These are phyloP conservation scores for Palythoa grandiflora DNA, from an alignment of 92 coral and sea anemone species.

Conservation along the genomic window DNA sequence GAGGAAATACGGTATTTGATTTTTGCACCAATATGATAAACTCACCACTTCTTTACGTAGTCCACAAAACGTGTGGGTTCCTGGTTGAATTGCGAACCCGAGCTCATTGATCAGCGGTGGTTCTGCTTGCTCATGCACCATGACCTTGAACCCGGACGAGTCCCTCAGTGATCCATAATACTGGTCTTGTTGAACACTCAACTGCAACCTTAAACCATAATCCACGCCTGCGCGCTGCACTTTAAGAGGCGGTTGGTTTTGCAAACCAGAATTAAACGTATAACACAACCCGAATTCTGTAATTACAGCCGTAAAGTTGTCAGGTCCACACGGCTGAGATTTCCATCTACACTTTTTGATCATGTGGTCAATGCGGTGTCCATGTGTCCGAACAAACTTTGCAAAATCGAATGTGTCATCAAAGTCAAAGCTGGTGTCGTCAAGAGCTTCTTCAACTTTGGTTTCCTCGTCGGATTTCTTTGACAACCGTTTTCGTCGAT, in stretches of 20 bases:
- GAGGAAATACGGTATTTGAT: no score
- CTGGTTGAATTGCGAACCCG: slow-evolving; percentile 98
- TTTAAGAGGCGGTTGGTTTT: slow-evolving; percentile 84
- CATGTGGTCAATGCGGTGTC: slow-evolving; percentile 99
- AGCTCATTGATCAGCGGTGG: slow-evolving; percentile 99
- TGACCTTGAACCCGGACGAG: slow-evolving; percentile 98
- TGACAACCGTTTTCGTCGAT: slow-evolving; percentile 69
- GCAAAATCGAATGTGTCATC: slow-evolving; percentile 94
- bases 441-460: slow-evolving; percentile 81
- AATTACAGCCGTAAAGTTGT: slow-evolving; percentile 95
- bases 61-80: slow-evolving; percentile 98
- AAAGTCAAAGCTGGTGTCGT: slow-evolving; percentile 79
- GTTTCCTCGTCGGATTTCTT: slow-evolving; percentile 80
- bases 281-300: slow-evolving; percentile 98
- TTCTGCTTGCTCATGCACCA: slow-evolving; percentile 99
- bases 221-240: slow-evolving; percentile 99
- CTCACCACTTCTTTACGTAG: slow-evolving; percentile 94
- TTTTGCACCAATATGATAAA: not conserved
- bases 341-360: slow-evolving; percentile 98
- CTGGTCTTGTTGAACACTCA: slow-evolving; percentile 98
- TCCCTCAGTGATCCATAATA: slow-evolving; percentile 95
- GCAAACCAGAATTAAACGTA: slow-evolving; percentile 91
- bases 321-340: slow-evolving; percentile 98
- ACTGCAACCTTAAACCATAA: slow-evolving; percentile 88
- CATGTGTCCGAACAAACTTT: slow-evolving; percentile 97